Evolutionary conservation across 2,113 vertebrate genomes (phyloP), one percentile per base, ranked within the genome.

Genomic region (Apeltes quadracus): DNA sequence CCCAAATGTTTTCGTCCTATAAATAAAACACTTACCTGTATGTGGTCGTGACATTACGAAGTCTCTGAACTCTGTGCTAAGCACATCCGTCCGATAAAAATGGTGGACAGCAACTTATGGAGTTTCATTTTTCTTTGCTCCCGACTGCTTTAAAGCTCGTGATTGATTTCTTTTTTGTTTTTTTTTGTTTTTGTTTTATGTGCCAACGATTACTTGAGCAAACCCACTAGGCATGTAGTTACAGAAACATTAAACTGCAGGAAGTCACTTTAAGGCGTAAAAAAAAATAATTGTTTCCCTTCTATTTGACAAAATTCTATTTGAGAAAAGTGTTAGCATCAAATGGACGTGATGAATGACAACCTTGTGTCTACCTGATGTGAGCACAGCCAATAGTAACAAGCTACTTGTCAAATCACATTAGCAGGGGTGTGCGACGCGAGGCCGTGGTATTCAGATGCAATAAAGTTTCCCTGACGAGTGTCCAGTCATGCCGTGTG

Each of bases 21-120:
- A 84, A 89, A 88, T 91, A 87, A 85, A 88, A 83, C 61, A 75
- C 80, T 76, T 75, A 80, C 70, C 77, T 79, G 76, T 64, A 72
- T 16, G 14, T 20, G 72, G 59, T 65, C 34, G 74, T 88, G 73
- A 70, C 41, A 44, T 82, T 62, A 69, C 43, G 72, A 68, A 43
- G 34, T 61, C 4, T 70, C 38, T 61, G 16, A 34, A 73, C 46
- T 44, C 55, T 13, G 61, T 56, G 27, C 29, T 16, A 13, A 62
- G 55, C 38, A 5, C 14, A 1, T 23, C 53, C 2, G 16, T 2
- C 25, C 1, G 54, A 65, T 57, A 16, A 57, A 58, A 25, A 70
- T 27, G 41, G 51, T 27, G 48, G 20, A 27, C 32, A 38, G 56
- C 38, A 23, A 39, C 65, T 7, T n/a, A 53, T 36, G 53, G 51